These are phyloP conservation scores for Heteromyza rotundicornis DNA, from an alignment of 2,888 invertebrate species.

Conservation along the genomic window DNA sequence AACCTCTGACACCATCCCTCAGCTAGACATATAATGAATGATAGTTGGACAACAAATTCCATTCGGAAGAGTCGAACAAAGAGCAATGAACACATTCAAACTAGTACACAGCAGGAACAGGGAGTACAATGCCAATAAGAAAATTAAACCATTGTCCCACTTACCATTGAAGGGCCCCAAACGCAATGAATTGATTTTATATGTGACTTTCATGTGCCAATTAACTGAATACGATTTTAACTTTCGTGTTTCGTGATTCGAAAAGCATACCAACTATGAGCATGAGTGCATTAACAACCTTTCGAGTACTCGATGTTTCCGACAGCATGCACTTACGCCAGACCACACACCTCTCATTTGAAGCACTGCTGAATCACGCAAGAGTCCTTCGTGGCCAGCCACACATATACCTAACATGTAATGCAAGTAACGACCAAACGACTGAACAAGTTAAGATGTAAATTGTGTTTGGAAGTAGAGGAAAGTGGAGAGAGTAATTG, in stretches of 20 bases:
- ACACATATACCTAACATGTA: conserved; percentile 77
- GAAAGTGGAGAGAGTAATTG: conserved; percentile 27
- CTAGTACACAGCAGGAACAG: too few species aligned
- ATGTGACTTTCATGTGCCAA: conserved; percentile 41
- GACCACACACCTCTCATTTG: conserved; percentile 89
- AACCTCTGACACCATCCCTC: too few species aligned
- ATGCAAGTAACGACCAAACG: too few species aligned
- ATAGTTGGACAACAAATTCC: too few species aligned
- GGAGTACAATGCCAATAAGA: too few species aligned
- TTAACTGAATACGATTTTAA: conserved; percentile 46
- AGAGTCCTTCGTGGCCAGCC: conserved; percentile 79
- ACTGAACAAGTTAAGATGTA: conserved; percentile 6
- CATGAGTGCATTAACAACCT: background rate
- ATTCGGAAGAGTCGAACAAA: too few species aligned
- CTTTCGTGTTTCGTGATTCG: conserved; percentile 10
- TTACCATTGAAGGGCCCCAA: background rate
- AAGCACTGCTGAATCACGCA: conserved; percentile 89
- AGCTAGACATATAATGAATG: background rate
- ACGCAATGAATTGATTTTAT: conserved; percentile 14
- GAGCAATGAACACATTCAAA: too few species aligned
- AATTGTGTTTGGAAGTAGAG: conserved; percentile 14
- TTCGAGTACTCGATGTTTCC: background rate
- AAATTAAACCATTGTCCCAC: background rate
- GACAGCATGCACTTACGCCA: conserved; percentile 71
- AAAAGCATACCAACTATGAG: background rate